Evolutionary conservation across 2,888 invertebrate genomes (phyloP).

Genomic region (Vesta saturnalis): DNA sequence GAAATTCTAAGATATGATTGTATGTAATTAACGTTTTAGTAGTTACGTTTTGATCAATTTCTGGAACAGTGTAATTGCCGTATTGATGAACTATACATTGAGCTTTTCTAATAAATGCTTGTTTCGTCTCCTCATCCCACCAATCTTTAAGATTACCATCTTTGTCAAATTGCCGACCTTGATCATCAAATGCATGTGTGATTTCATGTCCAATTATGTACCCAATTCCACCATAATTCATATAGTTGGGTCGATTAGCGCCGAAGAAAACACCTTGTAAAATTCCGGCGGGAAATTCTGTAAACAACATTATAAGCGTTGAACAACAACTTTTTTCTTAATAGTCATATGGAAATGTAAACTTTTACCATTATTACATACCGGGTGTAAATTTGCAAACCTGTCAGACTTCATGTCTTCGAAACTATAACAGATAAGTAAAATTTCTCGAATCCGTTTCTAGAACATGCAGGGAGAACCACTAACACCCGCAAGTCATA

Average conservation of each 20-base stretch:
- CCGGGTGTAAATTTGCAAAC: too few species aligned
- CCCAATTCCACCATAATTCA: conserved; percentile 88
- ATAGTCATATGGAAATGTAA: too few species aligned
- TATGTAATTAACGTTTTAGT: too few species aligned
- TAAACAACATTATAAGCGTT: too few species aligned
- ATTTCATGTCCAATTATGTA: conserved; percentile 89
- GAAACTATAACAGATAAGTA: too few species aligned
- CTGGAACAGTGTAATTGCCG: conserved; percentile 81
- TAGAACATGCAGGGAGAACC: too few species aligned
- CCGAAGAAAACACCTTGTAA: conserved; percentile 88
- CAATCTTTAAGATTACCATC: conserved; percentile 30
- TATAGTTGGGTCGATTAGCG: conserved; percentile 82
- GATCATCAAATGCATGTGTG: conserved; percentile 79
- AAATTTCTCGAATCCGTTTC: too few species aligned
- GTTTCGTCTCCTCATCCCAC: conserved; percentile 84
- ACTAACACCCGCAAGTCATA: too few species aligned
- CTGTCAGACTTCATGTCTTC: too few species aligned
- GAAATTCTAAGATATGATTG: too few species aligned
- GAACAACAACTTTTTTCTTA: too few species aligned
- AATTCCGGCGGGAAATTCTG: conserved; percentile 92
- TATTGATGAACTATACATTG: conserved; percentile 91
- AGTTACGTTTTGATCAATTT: conserved; percentile 68
- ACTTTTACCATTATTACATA: too few species aligned
- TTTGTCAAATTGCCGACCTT: conserved; percentile 31
- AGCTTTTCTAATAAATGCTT: conserved; percentile 81